Conservation (phyloP, 2,113 vertebrate genomes). For the Oplegnathus fasciatus region DNA sequence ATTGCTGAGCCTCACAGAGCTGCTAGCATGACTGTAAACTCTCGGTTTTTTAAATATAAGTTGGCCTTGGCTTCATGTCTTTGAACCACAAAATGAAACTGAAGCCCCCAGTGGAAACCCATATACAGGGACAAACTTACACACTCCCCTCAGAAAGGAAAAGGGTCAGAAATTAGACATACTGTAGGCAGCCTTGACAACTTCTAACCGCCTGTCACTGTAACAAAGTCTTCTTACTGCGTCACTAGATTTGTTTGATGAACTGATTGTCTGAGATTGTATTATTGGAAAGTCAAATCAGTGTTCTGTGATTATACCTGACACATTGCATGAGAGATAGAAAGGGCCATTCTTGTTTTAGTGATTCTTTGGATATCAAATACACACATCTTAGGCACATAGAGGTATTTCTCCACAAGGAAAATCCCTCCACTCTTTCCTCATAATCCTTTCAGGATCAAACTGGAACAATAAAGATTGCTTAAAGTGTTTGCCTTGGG, state of each 20-base stretch:
- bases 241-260: background rate
- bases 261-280: conserved; percentile 2
- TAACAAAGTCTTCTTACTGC: conserved; percentile 6
- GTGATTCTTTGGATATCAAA: conserved; percentile 9
- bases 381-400: conserved; percentile 1
- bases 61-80: too few relatives aligned
- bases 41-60: too few relatives aligned
- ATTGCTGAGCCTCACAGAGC: too few relatives aligned
- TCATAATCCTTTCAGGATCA: conserved; percentile 39
- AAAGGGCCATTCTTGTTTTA: background rate
- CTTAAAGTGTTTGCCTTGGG: conserved; percentile 53
- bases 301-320: conserved; percentile 8
- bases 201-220: background rate
- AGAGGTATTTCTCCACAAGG: conserved; percentile 54
- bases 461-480: conserved; percentile 51
- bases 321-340: background rate
- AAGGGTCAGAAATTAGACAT: background rate
- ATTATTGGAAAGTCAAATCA: background rate
- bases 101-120: background rate
- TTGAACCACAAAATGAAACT: background rate
- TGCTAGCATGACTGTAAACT: too few relatives aligned
- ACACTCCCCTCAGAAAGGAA: background rate
- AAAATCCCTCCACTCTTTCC: conserved; percentile 57
- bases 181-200: background rate
- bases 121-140: background rate